Evolutionary conservation across 1,140 invertebrate species (phyloP).

Genomic region (Liolophura sinensis): DNA sequence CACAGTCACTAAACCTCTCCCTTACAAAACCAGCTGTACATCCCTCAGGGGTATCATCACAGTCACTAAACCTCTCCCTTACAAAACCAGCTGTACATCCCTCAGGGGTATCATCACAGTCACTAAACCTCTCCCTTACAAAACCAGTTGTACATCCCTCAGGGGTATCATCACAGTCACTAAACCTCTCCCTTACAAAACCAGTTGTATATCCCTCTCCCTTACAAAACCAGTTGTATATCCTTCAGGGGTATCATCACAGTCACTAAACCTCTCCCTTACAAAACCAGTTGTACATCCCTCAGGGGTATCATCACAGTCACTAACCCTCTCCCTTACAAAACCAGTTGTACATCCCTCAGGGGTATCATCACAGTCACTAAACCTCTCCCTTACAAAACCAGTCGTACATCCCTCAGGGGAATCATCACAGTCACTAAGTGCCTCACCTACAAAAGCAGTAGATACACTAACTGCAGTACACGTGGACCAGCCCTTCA

Average conservation of each 20-base stretch:
- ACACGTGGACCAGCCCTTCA: constrained; percentile 84
- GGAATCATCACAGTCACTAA: constrained; percentile 49
- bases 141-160: too few relatives aligned
- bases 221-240: constrained; percentile 73
- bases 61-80: constrained; percentile 66
- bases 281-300: constrained; percentile 30
- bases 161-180: too few relatives aligned
- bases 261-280: constrained; percentile 82
- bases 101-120: constrained; percentile 84
- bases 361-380: constrained; percentile 89
- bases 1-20: too few relatives aligned
- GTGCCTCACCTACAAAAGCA: constrained; percentile 72
- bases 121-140: constrained; percentile 65
- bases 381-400: constrained; percentile 74
- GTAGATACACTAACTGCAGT: constrained; percentile 71
- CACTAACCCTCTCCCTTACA: constrained; percentile 70
- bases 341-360: constrained; percentile 74
- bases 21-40: constrained; percentile 9
- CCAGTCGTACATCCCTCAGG: too few relatives aligned
- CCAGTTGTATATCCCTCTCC: constrained; percentile 54
- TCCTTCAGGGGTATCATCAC: constrained; percentile 87
- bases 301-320: constrained; percentile 54
- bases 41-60: constrained; percentile 18
- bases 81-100: constrained; percentile 72
- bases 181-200: too few relatives aligned